Evolutionary conservation across 2,113 vertebrate species (phyloP).

Genomic region (Lanius ludovicianus): DNA sequence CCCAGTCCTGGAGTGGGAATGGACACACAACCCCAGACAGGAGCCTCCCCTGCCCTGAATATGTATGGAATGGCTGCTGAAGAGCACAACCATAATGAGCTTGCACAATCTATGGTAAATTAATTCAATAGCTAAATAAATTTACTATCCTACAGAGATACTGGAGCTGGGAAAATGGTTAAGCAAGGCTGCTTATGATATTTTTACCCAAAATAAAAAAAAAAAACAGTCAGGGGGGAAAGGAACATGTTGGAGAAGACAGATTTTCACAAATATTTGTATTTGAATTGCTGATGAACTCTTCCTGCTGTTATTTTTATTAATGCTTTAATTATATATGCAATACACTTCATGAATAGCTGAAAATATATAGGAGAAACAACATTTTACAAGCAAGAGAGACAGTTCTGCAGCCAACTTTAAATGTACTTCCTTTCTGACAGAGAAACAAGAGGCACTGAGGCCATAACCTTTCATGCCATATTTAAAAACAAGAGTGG

Average conservation of each 20-base stretch:
- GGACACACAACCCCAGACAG: not conserved
- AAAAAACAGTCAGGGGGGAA: conserved; percentile 2
- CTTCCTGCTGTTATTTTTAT: conserved; percentile 68
- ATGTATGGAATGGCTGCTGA: not conserved
- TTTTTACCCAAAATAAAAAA: conserved; percentile 2
- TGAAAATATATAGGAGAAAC: conserved; percentile 22
- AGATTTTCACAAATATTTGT: conserved; percentile 67
- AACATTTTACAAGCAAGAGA: conserved; percentile 14
- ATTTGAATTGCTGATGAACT: conserved; percentile 69
- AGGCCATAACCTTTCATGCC: not conserved
- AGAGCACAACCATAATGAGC: not conserved
- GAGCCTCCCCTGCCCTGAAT: not conserved
- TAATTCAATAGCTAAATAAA: conserved; percentile 34
- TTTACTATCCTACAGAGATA: conserved; percentile 33
- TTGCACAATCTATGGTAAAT: not conserved
- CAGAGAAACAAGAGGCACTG: conserved; percentile 7
- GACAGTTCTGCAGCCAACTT: conserved; percentile 20
- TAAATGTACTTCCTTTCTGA: not conserved
- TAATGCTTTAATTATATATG: conserved; percentile 67
- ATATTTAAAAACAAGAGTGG: not conserved
- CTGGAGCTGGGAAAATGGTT: not conserved
- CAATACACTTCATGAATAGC: conserved; percentile 30
- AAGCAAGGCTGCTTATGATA: not conserved
- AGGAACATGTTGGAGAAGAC: conserved; percentile 52
- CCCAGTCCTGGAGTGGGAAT: not conserved